Evolutionary conservation across 2,797 vertebrate genomes (phyloP).

Genomic region (Lithobates sylvaticus): DNA sequence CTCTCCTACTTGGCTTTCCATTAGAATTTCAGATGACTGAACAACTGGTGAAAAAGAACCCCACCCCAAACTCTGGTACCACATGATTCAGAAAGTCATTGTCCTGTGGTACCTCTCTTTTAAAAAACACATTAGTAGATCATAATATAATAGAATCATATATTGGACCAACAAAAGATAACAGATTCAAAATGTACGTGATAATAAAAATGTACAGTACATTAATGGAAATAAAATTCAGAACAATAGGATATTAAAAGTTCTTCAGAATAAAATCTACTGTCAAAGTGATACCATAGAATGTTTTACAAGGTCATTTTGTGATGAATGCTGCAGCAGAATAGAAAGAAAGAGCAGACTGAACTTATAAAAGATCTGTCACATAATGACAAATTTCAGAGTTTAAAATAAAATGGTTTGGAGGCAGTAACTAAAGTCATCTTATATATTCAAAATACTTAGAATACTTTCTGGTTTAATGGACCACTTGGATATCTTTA

Average conservation of each 20-base stretch:
- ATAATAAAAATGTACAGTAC: not conserved
- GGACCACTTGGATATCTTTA: slow-evolving; percentile 7
- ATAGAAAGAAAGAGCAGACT: not conserved
- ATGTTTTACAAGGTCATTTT: slow-evolving; percentile 34
- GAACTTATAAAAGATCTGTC: slow-evolving; percentile 22
- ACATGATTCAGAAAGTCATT: too few relatives aligned
- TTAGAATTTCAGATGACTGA: too few relatives aligned
- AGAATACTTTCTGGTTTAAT: slow-evolving; percentile 11
- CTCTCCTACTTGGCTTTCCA: too few relatives aligned
- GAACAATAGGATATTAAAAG: slow-evolving; percentile 1
- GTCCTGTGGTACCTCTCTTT: too few relatives aligned
- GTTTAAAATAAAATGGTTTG: slow-evolving; percentile 22
- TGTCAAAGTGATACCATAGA: slow-evolving; percentile 18
- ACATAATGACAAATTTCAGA: slow-evolving; percentile 30
- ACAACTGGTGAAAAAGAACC: too few relatives aligned
- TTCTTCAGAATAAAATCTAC: slow-evolving; percentile 18
- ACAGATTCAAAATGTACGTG: not conserved
- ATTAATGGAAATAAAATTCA: slow-evolving; percentile 15
- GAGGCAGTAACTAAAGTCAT: slow-evolving; percentile 3
- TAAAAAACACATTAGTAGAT: too few relatives aligned
- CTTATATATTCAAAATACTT: slow-evolving; percentile 1
- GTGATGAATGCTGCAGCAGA: slow-evolving; percentile 2
- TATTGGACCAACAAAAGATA: not conserved
- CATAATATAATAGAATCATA: not conserved
- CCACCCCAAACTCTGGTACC: too few relatives aligned